Evolutionary conservation across 2,888 invertebrate species (phyloP).

Genomic region (Drosophila stalkeri): DNA sequence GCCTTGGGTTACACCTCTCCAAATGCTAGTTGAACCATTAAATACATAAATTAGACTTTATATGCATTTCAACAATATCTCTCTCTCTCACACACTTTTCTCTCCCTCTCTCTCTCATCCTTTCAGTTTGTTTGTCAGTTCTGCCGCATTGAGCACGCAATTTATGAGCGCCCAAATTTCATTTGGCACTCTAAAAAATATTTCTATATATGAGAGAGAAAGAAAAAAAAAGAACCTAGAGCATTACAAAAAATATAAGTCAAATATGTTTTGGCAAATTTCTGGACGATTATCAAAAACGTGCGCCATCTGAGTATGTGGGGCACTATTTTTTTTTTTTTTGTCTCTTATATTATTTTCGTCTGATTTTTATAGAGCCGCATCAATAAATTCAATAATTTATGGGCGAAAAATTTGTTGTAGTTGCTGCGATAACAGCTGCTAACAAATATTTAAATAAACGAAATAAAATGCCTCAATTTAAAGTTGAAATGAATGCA

Average conservation of each 20-base stretch:
- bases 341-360: constrained; percentile 7
- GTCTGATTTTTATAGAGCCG: constrained; percentile 12
- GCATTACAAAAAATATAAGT: constrained; percentile 36
- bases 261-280: constrained; percentile 77
- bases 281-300: constrained; percentile 75
- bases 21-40: constrained; percentile 10
- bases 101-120: not conserved
- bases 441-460: constrained; percentile 71
- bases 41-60: constrained; percentile 69
- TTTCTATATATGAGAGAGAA: not conserved
- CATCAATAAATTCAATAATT: constrained; percentile 74
- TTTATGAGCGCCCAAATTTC: constrained; percentile 65
- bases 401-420: constrained; percentile 57
- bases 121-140: constrained; percentile 40
- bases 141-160: constrained; percentile 76
- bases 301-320: constrained; percentile 51
- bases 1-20: constrained; percentile 3
- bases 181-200: constrained; percentile 38
- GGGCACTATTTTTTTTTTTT: constrained; percentile 24
- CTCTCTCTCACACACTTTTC: not conserved
- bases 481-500: constrained; percentile 30
- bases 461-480: constrained; percentile 60
- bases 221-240: not conserved
- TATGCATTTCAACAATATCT: constrained; percentile 35
- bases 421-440: constrained; percentile 69